These are phyloP conservation scores for Aleiodes testaceus DNA, from an alignment of 2,888 invertebrate species.

Conservation along the genomic window DNA sequence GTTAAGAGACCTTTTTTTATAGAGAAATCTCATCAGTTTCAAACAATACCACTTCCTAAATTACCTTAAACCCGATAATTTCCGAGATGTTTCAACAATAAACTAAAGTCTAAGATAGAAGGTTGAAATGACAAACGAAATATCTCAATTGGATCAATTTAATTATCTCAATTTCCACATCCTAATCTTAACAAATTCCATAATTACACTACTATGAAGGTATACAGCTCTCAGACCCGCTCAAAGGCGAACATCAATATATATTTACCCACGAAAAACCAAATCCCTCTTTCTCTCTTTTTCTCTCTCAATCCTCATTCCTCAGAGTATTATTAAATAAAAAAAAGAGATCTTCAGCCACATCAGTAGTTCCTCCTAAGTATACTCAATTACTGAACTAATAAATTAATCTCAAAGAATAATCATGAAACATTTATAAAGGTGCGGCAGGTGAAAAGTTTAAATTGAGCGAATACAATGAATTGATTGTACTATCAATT, in stretches of 20 bases:
- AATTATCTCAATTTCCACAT: slow-evolving; percentile 19
- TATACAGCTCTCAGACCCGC: slow-evolving; percentile 15
- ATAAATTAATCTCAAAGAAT: slow-evolving; percentile 17
- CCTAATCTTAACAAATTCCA: slow-evolving; percentile 15
- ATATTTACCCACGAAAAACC: background rate
- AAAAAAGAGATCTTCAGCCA: no score
- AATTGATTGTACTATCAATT: slow-evolving; percentile 6
- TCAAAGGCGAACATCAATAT: slow-evolving; percentile 17
- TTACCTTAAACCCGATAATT: no score
- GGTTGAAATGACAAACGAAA: background rate
- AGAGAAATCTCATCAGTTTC: no score
- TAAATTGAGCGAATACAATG: slow-evolving; percentile 21
- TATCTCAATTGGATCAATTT: slow-evolving; percentile 10
- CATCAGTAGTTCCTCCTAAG: background rate
- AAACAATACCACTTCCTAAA: no score
- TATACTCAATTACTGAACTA: slow-evolving; percentile 2
- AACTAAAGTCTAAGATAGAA: no score
- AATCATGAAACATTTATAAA: background rate
- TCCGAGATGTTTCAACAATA: no score
- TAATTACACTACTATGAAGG: slow-evolving; percentile 15
- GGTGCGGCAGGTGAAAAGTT: slow-evolving; percentile 9
- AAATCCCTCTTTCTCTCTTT: no score
- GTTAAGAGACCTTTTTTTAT: no score
- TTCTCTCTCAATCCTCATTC: no score
- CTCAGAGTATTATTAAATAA: no score